Conservation (phyloP, 23 tunicate species). For the Oikopleura dioica region DNA sequence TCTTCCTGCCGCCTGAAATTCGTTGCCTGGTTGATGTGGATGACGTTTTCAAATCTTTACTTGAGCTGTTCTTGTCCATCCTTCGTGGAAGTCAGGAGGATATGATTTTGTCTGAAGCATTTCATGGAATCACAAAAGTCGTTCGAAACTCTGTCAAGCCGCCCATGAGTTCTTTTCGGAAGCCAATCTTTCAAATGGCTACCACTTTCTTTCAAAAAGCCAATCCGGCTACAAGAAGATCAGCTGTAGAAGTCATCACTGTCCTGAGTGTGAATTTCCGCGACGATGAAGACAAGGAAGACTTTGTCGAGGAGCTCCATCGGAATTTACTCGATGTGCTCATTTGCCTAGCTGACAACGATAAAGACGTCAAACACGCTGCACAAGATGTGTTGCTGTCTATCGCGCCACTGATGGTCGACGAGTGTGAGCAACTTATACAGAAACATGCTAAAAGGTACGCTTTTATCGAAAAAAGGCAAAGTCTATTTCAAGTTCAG, state of each 20-base stretch:
- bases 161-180: background rate
- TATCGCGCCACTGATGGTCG: background rate
- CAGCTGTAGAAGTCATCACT: background rate
- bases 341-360: background rate
- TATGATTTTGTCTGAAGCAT: constrained; percentile 3
- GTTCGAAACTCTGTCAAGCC: background rate
- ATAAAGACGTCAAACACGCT: background rate
- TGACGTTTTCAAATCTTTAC: background rate
- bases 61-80: background rate
- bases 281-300: background rate
- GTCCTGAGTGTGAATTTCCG: background rate
- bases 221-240: background rate
- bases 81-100: background rate
- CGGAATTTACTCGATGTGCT: background rate
- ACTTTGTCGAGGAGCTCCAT: background rate
- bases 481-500: too few relatives aligned
- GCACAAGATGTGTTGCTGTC: background rate
- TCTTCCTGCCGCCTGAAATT: background rate
- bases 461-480: too few relatives aligned
- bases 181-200: background rate
- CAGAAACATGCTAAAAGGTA: too few relatives aligned
- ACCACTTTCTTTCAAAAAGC: background rate
- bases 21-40: background rate
- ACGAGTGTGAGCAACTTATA: background rate
- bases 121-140: background rate